These are phyloP conservation scores for Dryobota labecula DNA, from an alignment of 2,888 invertebrate genomes.

Conservation along the genomic window DNA sequence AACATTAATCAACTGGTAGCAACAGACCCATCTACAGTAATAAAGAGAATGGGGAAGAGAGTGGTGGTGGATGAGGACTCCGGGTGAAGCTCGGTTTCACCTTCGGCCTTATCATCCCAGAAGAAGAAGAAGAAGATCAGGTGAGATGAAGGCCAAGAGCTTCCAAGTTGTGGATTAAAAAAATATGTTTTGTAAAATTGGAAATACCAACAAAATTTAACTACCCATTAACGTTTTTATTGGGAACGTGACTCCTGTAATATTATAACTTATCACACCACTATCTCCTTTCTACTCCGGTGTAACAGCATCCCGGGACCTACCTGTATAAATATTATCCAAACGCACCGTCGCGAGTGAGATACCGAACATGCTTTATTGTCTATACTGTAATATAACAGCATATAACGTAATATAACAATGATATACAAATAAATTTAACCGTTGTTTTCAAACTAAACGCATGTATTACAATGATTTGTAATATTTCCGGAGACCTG, in stretches of 20 bases:
- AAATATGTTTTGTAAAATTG: not conserved
- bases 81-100: no score
- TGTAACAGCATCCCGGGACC: conserved; percentile 69
- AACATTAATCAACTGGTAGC: not conserved
- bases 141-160: no score
- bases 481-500: conserved; percentile 40
- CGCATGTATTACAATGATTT: conserved; percentile 51
- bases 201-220: no score
- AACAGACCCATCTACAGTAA: not conserved
- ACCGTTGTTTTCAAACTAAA: conserved; percentile 55
- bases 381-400: conserved; percentile 65
- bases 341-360: conserved; percentile 78
- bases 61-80: no score
- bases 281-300: conserved; percentile 57
- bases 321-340: conserved; percentile 81
- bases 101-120: no score
- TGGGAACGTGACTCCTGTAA: not conserved
- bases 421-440: conserved; percentile 63
- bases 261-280: not conserved
- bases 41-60: no score
- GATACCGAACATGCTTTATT: conserved; percentile 79
- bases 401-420: conserved; percentile 68
- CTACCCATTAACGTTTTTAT: no score
- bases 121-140: no score
- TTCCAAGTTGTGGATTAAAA: no score